These are phyloP conservation scores for Ictidomys tridecemlineatus DNA, from an alignment of 2,113 vertebrate species.

Conservation along the genomic window DNA sequence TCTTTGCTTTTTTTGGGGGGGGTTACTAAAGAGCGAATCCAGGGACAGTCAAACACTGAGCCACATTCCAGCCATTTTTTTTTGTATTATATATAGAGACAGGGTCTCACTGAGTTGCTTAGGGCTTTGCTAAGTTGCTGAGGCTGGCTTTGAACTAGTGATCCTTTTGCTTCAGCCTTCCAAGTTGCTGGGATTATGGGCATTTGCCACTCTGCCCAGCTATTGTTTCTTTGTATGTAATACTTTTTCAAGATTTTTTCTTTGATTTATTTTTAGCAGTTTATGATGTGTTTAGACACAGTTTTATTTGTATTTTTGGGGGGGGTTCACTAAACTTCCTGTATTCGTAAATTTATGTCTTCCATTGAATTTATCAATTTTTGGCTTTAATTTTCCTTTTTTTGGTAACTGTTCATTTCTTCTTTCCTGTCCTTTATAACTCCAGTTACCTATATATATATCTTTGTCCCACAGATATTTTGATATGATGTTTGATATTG, in stretches of 20 bases:
- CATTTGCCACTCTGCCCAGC: neutral
- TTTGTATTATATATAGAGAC: no score
- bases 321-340: neutral
- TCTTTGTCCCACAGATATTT: neutral
- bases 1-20: neutral
- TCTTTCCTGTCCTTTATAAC: neutral
- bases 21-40: no score
- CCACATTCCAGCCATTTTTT: no score
- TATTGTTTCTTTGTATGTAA: neutral
- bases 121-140: no score
- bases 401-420: slow-evolving; percentile 1
- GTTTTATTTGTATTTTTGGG: slow-evolving; percentile 36
- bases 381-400: slow-evolving; percentile 24
- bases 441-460: neutral
- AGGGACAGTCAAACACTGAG: no score
- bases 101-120: no score
- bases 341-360: slow-evolving; percentile 49
- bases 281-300: neutral
- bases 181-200: no score
- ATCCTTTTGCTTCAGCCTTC: no score
- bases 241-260: neutral
- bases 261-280: slow-evolving; percentile 22
- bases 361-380: neutral
- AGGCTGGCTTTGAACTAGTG: no score
- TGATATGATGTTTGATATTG: neutral